Conservation (phyloP, 2,888 invertebrate genomes). For the Rotaria sp. region DNA sequence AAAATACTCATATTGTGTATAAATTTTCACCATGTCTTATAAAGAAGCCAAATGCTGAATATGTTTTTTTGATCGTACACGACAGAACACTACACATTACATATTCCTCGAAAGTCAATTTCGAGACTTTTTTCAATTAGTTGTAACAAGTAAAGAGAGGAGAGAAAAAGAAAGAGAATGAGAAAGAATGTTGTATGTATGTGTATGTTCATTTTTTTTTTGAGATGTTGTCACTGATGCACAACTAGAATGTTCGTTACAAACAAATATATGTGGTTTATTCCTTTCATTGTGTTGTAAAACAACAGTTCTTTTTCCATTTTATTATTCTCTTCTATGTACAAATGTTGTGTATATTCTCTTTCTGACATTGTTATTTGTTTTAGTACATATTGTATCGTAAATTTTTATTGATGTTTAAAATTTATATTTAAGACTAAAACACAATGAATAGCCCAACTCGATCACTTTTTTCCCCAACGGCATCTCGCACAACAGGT, state of each 20-base stretch:
- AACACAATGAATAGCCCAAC: background rate
- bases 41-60: background rate
- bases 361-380: background rate
- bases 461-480: background rate
- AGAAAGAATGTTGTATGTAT: background rate
- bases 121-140: slow-evolving; percentile 1
- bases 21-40: background rate
- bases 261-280: background rate
- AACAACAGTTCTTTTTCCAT: background rate
- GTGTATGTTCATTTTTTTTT: background rate
- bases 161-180: background rate
- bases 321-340: background rate
- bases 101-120: background rate
- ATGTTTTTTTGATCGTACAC: background rate
- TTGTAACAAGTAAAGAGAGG: background rate
- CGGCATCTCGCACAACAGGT: background rate
- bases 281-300: background rate
- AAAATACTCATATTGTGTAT: background rate
- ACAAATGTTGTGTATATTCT: background rate
- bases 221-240: background rate
- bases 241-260: background rate
- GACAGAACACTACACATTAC: background rate
- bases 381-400: background rate
- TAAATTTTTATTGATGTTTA: too few species aligned
- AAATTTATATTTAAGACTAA: background rate